These are phyloP conservation scores for Ectobius pallidus DNA, from an alignment of 2,888 invertebrate genomes.

Conservation along the genomic window DNA sequence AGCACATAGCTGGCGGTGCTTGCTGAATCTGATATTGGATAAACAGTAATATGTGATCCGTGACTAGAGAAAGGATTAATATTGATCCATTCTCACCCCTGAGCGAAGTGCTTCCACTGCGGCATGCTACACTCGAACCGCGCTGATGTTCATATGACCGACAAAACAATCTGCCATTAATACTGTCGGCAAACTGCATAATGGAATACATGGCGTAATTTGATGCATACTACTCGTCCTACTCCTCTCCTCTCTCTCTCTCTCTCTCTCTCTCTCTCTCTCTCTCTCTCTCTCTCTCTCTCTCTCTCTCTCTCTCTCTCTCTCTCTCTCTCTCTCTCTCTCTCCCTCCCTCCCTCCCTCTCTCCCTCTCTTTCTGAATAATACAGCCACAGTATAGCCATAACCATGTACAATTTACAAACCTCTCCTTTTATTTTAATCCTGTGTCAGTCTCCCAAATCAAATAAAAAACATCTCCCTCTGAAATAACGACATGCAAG, in stretches of 20 bases:
- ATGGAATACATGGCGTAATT: slow-evolving; percentile 31
- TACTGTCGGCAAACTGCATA: slow-evolving; percentile 28
- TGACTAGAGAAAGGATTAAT: too few species aligned
- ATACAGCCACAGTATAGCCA: too few species aligned
- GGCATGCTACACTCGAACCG: neutral
- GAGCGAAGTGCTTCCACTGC: neutral
- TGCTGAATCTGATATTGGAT: too few species aligned
- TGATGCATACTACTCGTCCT: slow-evolving; percentile 13
- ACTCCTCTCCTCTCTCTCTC: neutral
- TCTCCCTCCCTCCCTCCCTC: neutral
- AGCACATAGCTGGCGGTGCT: too few species aligned
- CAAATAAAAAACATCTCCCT: too few species aligned
- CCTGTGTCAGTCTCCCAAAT: too few species aligned
- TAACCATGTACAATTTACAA: too few species aligned
- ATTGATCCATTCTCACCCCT: too few species aligned
- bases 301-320: neutral
- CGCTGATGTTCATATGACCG: slow-evolving; percentile 20
- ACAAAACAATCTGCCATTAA: slow-evolving; percentile 28
- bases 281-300: neutral
- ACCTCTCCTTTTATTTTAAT: too few species aligned
- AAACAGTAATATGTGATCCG: too few species aligned
- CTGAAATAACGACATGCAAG: too few species aligned
- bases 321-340: too few species aligned
- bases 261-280: neutral
- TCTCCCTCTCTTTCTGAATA: neutral